Percentiles rank a stretch among this genome's conserved stretches.
phyloP scores from a whole-genome alignment of 2,888 invertebrate genomes.

The Drosophila diplacantha region DNA sequence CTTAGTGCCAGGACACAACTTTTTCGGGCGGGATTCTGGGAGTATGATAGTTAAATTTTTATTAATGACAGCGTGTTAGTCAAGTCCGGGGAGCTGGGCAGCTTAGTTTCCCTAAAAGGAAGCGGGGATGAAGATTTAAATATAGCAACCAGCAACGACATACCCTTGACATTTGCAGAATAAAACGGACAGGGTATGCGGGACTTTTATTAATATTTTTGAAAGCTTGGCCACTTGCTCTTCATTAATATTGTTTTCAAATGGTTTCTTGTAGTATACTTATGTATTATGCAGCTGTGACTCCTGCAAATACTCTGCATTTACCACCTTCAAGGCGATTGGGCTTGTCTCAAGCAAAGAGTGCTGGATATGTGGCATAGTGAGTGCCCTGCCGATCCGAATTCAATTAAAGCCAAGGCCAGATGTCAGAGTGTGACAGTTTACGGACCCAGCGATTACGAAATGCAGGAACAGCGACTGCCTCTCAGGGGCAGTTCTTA shows the following conservation, averaged over 20 bases:
- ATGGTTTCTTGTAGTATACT: rapidly evolving
- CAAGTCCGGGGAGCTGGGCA: constrained; percentile 27
- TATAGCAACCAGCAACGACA: constrained; percentile 7
- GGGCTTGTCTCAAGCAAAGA: too few species aligned
- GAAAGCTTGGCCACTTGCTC: too few species aligned
- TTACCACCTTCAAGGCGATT: neutral
- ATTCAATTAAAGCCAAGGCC: neutral
- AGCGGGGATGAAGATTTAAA: neutral
- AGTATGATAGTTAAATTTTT: constrained; percentile 60
- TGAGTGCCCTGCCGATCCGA: neutral
- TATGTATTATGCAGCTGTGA: too few species aligned
- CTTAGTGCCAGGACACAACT: constrained; percentile 41
- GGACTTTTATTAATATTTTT: neutral
- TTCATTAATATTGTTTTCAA: too few species aligned
- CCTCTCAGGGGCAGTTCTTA: neutral
- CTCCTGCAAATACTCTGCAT: too few species aligned
- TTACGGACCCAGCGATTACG: neutral
- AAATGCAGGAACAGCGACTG: neutral
- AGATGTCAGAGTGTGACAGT: constrained; percentile 6
- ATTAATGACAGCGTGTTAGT: constrained; percentile 53
- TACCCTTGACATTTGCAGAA: constrained; percentile 20
- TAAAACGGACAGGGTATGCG: neutral
- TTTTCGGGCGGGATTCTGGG: constrained; percentile 25
- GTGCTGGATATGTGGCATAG: too few species aligned
- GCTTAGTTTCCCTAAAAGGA: constrained; percentile 24